These are phyloP conservation scores for Mylabris phalerata DNA, from an alignment of 1,140 invertebrate genomes.

Conservation along the genomic window DNA sequence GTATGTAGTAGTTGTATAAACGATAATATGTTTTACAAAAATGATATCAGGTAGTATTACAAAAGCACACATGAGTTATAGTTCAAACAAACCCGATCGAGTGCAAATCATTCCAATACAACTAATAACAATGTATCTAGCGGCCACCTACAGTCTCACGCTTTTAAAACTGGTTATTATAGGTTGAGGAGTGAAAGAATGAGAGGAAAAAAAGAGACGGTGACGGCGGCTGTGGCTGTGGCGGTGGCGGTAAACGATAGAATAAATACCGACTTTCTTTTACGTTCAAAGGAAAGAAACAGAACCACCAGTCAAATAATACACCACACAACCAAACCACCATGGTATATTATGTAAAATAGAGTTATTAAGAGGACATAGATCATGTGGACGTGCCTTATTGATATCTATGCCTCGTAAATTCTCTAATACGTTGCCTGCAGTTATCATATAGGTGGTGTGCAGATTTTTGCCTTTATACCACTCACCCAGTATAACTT, in stretches of 20 bases:
- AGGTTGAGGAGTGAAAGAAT: neutral
- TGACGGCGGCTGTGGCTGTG: neutral
- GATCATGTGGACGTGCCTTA: conserved; percentile 16
- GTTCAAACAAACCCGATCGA: conserved; percentile 15
- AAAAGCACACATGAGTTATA: conserved; percentile 9
- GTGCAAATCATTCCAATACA: conserved; percentile 30
- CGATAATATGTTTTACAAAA: too few species aligned
- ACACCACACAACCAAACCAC: neutral
- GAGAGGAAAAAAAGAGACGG: too few species aligned
- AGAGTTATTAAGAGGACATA: conserved; percentile 17
- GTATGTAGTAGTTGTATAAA: too few species aligned
- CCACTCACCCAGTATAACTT: neutral
- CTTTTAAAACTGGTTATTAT: conserved; percentile 28
- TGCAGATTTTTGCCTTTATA: conserved; percentile 3
- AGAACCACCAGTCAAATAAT: neutral
- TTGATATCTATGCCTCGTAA: conserved; percentile 17
- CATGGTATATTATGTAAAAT: conserved; percentile 18
- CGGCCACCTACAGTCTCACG: conserved; percentile 30
- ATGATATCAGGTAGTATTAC: too few species aligned
- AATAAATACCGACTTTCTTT: neutral
- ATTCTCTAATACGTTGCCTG: conserved; percentile 5
- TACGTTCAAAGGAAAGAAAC: too few species aligned
- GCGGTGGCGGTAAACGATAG: neutral
- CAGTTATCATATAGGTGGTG: conserved; percentile 13
- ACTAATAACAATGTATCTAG: conserved; percentile 32